A percentile compares a stretch with the other conserved stretches of the same genome.
phyloP scores from a whole-genome alignment of 30 jellyfish, hydroid and myxozoan species.

The Hydractinia symbiolongicarpus region DNA sequence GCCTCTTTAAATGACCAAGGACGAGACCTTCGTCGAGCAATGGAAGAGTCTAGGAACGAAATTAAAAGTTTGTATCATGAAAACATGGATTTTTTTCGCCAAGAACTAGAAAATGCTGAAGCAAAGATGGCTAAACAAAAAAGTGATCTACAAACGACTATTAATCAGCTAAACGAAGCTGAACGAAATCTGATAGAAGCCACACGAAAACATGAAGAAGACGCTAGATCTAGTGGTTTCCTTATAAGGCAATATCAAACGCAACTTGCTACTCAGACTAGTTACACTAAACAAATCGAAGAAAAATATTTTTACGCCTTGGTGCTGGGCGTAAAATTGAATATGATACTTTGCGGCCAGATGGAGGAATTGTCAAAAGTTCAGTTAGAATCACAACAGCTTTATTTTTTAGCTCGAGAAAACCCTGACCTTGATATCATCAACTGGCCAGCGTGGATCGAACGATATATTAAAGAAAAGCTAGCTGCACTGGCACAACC shows the following conservation, averaged over 20 bases:
- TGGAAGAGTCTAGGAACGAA: slow-evolving; percentile 34
- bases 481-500: too few relatives aligned
- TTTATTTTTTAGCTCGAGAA: slow-evolving; percentile 45
- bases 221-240: slow-evolving; percentile 37
- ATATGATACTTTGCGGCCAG: slow-evolving; percentile 76
- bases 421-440: slow-evolving; percentile 1
- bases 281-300: slow-evolving; percentile 39
- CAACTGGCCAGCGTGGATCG: slow-evolving; percentile 2
- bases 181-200: slow-evolving; percentile 40
- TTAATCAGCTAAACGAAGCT: slow-evolving; percentile 35
- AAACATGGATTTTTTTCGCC: slow-evolving; percentile 38
- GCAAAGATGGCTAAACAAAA: slow-evolving; percentile 37
- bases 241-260: slow-evolving; percentile 39
- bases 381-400: slow-evolving; percentile 19
- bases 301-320: slow-evolving; percentile 71
- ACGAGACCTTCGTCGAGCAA: slow-evolving; percentile 48
- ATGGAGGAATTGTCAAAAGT: slow-evolving; percentile 9
- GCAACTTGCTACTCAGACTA: slow-evolving; percentile 33
- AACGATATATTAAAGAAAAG: too few relatives aligned
- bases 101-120: slow-evolving; percentile 52
- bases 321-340: slow-evolving; percentile 70
- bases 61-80: slow-evolving; percentile 55
- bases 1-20: slow-evolving; percentile 68
- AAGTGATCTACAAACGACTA: slow-evolving; percentile 45
- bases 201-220: slow-evolving; percentile 43